These are phyloP conservation scores for Coryphaenoides rupestris DNA, from an alignment of 2,113 vertebrate genomes.

Conservation along the genomic window DNA sequence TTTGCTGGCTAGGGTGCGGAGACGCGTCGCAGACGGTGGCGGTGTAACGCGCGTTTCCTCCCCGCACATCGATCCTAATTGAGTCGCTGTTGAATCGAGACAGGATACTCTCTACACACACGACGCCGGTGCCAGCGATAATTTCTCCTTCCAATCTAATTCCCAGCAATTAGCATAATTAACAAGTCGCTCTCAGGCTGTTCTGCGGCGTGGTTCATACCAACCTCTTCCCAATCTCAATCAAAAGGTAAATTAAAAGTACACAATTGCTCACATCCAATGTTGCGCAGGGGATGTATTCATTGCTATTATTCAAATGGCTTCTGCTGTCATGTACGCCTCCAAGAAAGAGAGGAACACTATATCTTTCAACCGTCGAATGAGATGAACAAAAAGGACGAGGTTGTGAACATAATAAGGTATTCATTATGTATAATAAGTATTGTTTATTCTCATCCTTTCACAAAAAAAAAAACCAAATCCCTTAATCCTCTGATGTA, in stretches of 20 bases:
- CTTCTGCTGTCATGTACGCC: constrained; percentile 26
- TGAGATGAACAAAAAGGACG: constrained; percentile 5
- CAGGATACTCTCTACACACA: constrained; percentile 39
- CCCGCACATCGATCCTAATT: constrained; percentile 46
- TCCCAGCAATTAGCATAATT: constrained; percentile 49
- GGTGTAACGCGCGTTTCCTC: constrained; percentile 55
- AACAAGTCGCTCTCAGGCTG: constrained; percentile 40
- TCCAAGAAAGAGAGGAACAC: constrained; percentile 5
- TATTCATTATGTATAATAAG: neutral
- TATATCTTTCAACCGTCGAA: constrained; percentile 7
- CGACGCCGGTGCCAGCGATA: constrained; percentile 42
- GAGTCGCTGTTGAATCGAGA: constrained; percentile 58
- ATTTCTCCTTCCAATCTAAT: constrained; percentile 51
- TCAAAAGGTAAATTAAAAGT: constrained; percentile 27
- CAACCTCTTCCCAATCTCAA: constrained; percentile 44
- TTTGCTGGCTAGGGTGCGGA: constrained; percentile 31
- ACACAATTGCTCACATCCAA: constrained; percentile 31
- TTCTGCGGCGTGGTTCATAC: constrained; percentile 28
- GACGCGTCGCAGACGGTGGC: constrained; percentile 26
- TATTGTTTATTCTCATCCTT: neutral
- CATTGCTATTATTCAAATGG: constrained; percentile 22
- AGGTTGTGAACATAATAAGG: constrained; percentile 4
- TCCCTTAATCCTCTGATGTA: neutral
- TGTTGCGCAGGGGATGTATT: constrained; percentile 1
- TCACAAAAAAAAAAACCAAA: neutral